These are phyloP conservation scores for Aleiodes testaceus DNA, from an alignment of 2,888 invertebrate genomes.

Conservation along the genomic window DNA sequence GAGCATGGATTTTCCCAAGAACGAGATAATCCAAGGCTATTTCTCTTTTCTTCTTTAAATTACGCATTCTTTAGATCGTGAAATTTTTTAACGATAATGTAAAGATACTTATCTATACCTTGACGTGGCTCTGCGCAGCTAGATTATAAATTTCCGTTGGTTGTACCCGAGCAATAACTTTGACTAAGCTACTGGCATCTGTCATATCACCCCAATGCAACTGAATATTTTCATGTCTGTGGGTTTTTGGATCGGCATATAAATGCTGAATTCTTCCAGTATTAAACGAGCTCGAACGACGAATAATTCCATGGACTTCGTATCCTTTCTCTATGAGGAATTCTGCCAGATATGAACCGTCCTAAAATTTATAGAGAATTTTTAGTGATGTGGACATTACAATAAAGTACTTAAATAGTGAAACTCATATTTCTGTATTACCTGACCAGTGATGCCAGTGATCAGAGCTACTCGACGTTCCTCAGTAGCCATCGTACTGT, in stretches of 20 bases:
- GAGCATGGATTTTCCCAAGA: no score
- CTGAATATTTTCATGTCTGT: conserved; percentile 91
- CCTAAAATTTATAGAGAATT: conserved; percentile 76
- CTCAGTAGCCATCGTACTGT: conserved; percentile 58
- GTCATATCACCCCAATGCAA: conserved; percentile 99
- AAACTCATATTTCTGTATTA: conserved; percentile 70
- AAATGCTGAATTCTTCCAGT: conserved; percentile 97
- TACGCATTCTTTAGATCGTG: background rate
- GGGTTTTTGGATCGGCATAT: conserved; percentile 91
- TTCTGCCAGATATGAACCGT: conserved; percentile 98
- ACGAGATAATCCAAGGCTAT: no score
- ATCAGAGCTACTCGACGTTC: conserved; percentile 87
- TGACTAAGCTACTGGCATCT: conserved; percentile 95
- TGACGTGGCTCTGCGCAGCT: conserved; percentile 99
- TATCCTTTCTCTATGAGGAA: conserved; percentile 94
- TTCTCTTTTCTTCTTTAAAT: no score
- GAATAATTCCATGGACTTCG: conserved; percentile 95
- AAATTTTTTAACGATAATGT: background rate
- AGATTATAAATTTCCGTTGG: conserved; percentile 98
- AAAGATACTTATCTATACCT: conserved; percentile 76
- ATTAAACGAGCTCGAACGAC: conserved; percentile 96
- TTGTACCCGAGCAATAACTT: conserved; percentile 84
- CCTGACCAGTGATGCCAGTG: conserved; percentile 98
- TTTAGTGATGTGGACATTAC: background rate
- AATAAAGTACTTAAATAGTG: background rate